Conservation (phyloP, 2,888 invertebrate genomes). For the Cyclophora punctaria region DNA sequence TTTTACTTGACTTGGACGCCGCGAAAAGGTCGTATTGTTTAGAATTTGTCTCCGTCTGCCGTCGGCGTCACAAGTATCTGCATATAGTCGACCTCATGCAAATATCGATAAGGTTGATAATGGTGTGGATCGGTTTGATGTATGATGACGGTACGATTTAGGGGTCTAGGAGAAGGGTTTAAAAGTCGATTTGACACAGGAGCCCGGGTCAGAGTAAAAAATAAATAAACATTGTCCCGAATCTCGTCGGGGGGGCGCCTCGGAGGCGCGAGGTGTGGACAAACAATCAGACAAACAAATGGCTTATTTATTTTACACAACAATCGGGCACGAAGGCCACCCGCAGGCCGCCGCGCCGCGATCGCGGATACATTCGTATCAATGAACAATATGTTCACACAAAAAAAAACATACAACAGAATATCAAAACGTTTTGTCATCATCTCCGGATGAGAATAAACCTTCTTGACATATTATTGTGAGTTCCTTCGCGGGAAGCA, state of each 20-base stretch:
- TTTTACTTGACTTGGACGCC: constrained; percentile 9
- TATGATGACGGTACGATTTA: constrained; percentile 8
- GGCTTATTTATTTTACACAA: constrained; percentile 29
- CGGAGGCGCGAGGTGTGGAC: constrained; percentile 21
- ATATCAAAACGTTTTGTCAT: constrained; percentile 19
- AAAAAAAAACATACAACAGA: constrained; percentile 4
- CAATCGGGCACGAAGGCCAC: constrained; percentile 17
- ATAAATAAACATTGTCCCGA: constrained; percentile 26
- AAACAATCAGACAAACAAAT: constrained; percentile 27
- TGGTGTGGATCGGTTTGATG: constrained; percentile 1
- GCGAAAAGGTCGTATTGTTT: constrained; percentile 1
- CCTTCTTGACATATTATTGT: too few relatives aligned
- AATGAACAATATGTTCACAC: constrained; percentile 5
- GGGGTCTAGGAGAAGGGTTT: constrained; percentile 23
- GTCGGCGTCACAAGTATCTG: background rate
- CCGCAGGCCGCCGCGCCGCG: constrained; percentile 12
- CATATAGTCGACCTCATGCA: constrained; percentile 5
- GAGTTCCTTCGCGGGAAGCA: too few relatives aligned
- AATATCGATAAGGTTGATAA: constrained; percentile 5
- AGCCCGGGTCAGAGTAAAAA: constrained; percentile 19
- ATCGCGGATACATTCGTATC: constrained; percentile 15
- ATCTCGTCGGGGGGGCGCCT: constrained; percentile 14
- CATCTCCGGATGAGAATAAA: background rate
- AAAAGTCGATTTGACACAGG: constrained; percentile 28
- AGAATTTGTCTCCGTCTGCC: constrained; percentile 7